These are phyloP conservation scores for Antedon mediterranea DNA, from an alignment of 53 echinoderm and acorn worm species.

Conservation along the genomic window DNA sequence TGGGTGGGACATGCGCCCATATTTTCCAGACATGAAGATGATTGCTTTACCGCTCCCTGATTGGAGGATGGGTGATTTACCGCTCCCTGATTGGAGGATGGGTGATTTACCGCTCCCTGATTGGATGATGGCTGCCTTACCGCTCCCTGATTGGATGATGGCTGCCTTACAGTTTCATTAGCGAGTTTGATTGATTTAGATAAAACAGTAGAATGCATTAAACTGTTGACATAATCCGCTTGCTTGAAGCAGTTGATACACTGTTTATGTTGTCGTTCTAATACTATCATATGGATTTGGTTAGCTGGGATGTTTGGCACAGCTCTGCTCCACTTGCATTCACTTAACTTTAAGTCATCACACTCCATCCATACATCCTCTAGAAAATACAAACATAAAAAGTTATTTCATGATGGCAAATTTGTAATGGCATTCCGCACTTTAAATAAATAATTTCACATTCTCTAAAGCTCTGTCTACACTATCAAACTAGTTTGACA, in stretches of 20 bases:
- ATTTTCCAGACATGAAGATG: background rate
- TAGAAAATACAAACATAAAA: conserved; percentile 5
- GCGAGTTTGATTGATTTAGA: background rate
- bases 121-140: no score
- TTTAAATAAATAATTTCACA: no score
- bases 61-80: background rate
- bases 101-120: background rate
- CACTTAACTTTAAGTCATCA: conserved; percentile 53
- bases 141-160: no score
- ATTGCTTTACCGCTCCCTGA: no score
- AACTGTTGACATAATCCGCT: background rate
- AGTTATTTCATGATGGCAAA: no score
- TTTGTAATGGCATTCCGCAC: no score
- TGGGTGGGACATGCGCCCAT: background rate
- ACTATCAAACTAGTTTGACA: no score
- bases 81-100: background rate
- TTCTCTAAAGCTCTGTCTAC: no score
- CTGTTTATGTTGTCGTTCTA: conserved; percentile 47
- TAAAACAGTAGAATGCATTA: background rate
- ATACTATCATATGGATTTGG: conserved; percentile 57
- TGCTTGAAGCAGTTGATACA: conserved; percentile 29
- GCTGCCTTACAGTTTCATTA: no score
- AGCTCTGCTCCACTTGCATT: conserved; percentile 33
- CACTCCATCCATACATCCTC: conserved; percentile 77
- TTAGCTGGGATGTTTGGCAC: conserved; percentile 56